Evolutionary conservation across 2,113 vertebrate genomes (phyloP), one percentile per base, ranked within the genome.

Genomic region (Calonectris borealis): DNA sequence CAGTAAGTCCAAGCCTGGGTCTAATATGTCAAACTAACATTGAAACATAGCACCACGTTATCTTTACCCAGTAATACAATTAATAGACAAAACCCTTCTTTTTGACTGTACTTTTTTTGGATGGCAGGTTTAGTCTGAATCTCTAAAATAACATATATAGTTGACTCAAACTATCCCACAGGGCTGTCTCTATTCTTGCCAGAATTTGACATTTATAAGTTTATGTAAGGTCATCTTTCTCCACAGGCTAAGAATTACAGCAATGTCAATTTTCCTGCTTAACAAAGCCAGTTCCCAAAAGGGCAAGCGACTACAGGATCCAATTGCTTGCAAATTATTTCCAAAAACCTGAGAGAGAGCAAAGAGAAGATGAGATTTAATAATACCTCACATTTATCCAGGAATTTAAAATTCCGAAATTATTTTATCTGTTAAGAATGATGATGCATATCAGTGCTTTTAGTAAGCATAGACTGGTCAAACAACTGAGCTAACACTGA

Each of bases 181-280:
- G 86, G 54, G 60, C 36, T 83, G 54, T 36, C 19, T 79, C 79
- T 51, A 42, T 64, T 92, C 64, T 83, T 83, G 26, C 32, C 46
- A 87, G 80, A 94, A 72, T 92, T 69, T 96, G 93, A 96, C 91
- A 91, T 97, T 94, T 95, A 55, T 82, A 92, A 82, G 83, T 96
- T 88, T 88, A 62, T 77, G 29, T 93, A 96, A 97, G 90, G 95
- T 96, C 94, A 83, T 77, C 79, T 85, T 91, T 95, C 62, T 94
- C 91, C 78, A 86, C n/a, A 52, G 88, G 88, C 73, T 86, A 58
- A 83, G 48, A 92, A 89, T 69, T 79, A 86, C 25, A 81, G 48
- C 46, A 57, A 58, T 60, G 55, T 48, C 75, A 58, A 42, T 87
- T 93, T 96, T 77, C 77, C 49, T 75, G 21, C 68, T 84, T 94